Evolutionary conservation across 2,888 invertebrate genomes (phyloP), one percentile per base, ranked within the genome.

Genomic region (Nomada lathburiana): DNA sequence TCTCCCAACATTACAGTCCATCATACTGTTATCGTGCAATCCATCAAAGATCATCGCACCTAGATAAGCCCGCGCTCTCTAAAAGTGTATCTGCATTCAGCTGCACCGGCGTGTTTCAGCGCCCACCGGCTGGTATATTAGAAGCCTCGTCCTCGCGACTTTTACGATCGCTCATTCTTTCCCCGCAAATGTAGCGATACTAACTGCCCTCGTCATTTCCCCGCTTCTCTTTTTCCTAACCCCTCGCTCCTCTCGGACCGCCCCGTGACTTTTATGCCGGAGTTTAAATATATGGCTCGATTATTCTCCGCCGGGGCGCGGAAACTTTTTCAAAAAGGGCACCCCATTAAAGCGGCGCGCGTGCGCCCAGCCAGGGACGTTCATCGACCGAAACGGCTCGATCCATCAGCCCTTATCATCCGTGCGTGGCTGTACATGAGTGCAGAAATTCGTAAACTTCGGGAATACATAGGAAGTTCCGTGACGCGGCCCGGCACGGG

Each of bases 121-220:
- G 76, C 76, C 60, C 44, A 59, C 63, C 53, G 23, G 65, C 29
- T 57, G 63, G 69, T 74, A 71, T 84, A 81, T 84, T 75, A 81
- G 71, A 84, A 84, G 73, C 68, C 75, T 67, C 77, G 74, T 76
- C 70, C 79, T 62, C 67, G 73, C 73, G 81, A 86, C 88, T 88
- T 88, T 87, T 86, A 88, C 86, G 88, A 87, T 88, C 87, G 62
- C 80, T 88, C 86, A 83, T 85, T 73, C 84, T 82, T 86, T 76
- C 79, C 65, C 79, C 83, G 84, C 86, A 86, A 87, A 87, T 88
- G 88, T 88, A 84, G 86, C 87, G 87, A 87, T 86, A 88, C 87
- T 87, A 86, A 87, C 86, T 88, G 78, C 88, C 81, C 82, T 75
- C 84, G 71, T 82, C 88, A 60, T 81, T 81, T 80, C 67, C 73